These are phyloP conservation scores for Muscidifurax raptorellus DNA, from an alignment of 1,140 invertebrate genomes.

Conservation along the genomic window DNA sequence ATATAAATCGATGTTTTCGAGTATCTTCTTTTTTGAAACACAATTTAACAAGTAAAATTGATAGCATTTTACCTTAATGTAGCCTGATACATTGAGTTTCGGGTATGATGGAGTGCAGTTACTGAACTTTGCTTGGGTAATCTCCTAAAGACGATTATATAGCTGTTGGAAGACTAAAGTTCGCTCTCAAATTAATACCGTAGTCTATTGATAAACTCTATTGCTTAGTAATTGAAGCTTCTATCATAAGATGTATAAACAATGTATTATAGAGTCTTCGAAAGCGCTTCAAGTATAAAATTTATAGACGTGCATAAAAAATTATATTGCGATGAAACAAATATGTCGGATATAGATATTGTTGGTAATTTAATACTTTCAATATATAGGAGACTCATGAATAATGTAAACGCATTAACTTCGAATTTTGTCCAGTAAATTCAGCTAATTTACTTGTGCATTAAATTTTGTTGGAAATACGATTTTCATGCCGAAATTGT, in stretches of 20 bases:
- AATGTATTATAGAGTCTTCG: not conserved
- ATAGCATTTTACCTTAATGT: not conserved
- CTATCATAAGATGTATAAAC: not conserved
- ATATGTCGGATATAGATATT: too few relatives aligned
- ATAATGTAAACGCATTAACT: not conserved
- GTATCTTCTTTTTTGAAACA: not conserved
- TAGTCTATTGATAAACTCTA: not conserved
- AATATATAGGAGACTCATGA: not conserved
- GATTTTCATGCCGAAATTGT: not conserved
- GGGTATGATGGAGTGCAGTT: not conserved
- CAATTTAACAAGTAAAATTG: not conserved
- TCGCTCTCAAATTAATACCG: not conserved
- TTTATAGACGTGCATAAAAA: not conserved
- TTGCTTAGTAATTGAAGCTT: not conserved
- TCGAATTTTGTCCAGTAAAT: too few relatives aligned
- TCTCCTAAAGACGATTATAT: slow-evolving; percentile 8
- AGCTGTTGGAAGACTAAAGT: not conserved
- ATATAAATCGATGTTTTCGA: too few relatives aligned
- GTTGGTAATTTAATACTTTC: too few relatives aligned
- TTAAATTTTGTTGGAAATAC: not conserved
- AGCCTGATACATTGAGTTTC: not conserved
- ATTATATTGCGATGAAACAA: too few relatives aligned
- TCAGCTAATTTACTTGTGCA: not conserved
- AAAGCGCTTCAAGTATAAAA: not conserved
- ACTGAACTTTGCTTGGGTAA: not conserved